Percentiles rank a stretch among this genome's conserved stretches.
Evolutionary conservation across 2,113 vertebrate species (phyloP).

Genomic region (Paradoxurus hermaphroditus): DNA sequence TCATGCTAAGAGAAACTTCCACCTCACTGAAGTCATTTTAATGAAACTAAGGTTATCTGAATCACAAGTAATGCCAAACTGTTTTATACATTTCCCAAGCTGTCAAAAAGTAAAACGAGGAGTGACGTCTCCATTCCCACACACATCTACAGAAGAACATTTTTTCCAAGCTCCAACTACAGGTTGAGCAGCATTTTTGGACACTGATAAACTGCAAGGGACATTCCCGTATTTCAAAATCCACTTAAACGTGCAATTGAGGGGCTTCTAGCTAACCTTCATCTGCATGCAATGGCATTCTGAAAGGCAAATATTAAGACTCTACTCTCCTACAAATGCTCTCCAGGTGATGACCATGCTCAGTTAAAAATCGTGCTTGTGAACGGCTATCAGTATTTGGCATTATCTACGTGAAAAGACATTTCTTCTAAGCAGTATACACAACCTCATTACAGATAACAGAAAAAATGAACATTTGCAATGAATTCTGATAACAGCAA

Average conservation of each 20-base stretch:
- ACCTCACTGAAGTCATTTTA: not conserved
- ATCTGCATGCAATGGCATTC: not conserved
- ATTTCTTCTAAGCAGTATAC: slow-evolving; percentile 17
- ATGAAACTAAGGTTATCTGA: not conserved
- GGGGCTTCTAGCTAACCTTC: not conserved
- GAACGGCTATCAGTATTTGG: not conserved
- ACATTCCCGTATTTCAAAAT: slow-evolving; percentile 29
- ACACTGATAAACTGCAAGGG: not conserved
- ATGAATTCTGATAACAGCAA: slow-evolving; percentile 9
- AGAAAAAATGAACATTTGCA: slow-evolving; percentile 14
- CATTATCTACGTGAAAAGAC: not conserved
- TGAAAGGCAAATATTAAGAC: slow-evolving; percentile 30
- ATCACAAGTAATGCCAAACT: not conserved
- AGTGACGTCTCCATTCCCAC: not conserved
- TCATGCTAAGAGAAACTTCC: not conserved
- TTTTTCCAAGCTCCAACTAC: slow-evolving; percentile 1
- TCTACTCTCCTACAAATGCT: not conserved
- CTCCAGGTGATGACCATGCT: slow-evolving; percentile 11
- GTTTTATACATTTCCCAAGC: not conserved
- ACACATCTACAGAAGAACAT: not conserved
- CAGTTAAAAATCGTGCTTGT: slow-evolving; percentile 25
- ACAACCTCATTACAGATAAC: slow-evolving; percentile 12
- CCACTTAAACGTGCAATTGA: not conserved
- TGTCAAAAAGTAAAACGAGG: not conserved
- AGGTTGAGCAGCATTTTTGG: not conserved